Evolutionary conservation across 2,797 vertebrate species (phyloP).

Genomic region (Sarcoramphus papa): DNA sequence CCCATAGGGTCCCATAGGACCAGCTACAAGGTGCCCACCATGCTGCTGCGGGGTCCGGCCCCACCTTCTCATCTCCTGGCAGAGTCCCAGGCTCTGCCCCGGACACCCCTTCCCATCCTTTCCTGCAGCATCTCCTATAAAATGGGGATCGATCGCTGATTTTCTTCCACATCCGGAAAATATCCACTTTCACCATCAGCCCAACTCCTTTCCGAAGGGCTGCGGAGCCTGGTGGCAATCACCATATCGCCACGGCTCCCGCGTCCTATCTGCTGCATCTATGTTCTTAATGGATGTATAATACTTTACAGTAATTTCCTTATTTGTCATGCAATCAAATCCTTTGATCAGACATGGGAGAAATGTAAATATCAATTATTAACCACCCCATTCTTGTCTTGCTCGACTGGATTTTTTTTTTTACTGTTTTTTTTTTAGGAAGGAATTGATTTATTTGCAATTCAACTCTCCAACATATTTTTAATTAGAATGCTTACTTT

Average conservation of each 20-base stretch:
- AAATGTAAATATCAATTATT: conserved; percentile 60
- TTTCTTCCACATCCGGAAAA: background rate
- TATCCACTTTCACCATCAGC: rapidly evolving
- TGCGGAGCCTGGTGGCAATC: background rate
- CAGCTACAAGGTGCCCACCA: background rate
- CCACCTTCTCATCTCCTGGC: background rate
- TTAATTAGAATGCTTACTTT: conserved; percentile 3
- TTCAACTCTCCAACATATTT: background rate
- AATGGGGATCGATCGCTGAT: rapidly evolving
- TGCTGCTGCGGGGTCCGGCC: rapidly evolving
- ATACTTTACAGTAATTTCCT: conserved; percentile 44
- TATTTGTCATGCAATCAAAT: conserved; percentile 57
- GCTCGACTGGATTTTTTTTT: background rate
- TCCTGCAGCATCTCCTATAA: background rate
- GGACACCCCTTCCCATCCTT: rapidly evolving
- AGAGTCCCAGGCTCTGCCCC: background rate
- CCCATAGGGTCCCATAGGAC: background rate
- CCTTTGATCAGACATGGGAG: conserved; percentile 58
- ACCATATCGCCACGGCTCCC: rapidly evolving
- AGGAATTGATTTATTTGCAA: conserved; percentile 34
- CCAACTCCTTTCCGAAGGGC: rapidly evolving
- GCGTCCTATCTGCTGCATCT: background rate
- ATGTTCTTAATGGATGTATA: background rate
- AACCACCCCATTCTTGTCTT: conserved; percentile 29
- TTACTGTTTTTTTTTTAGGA: background rate